Percentiles rank a stretch among this genome's conserved stretches.
These are phyloP conservation scores for Agrochola lota DNA, from an alignment of 2,888 invertebrate species.

Conservation along the genomic window DNA sequence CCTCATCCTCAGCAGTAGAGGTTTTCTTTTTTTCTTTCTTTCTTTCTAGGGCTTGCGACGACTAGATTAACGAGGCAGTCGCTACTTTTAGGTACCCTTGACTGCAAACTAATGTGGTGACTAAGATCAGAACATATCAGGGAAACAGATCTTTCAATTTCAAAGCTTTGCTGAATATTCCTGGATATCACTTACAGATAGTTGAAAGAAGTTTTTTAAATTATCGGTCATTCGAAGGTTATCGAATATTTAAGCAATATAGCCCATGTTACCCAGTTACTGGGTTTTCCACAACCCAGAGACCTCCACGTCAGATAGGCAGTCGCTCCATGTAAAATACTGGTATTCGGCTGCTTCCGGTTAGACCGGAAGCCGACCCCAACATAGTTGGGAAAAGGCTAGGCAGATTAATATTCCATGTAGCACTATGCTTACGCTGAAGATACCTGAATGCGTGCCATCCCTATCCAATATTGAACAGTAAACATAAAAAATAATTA, in stretches of 20 bases:
- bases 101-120: neutral
- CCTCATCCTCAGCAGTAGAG: neutral
- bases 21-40: no score
- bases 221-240: neutral
- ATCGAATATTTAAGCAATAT: neutral
- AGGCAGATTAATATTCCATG: neutral
- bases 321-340: neutral
- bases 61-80: neutral
- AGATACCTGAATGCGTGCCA: neutral
- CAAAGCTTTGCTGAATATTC: neutral
- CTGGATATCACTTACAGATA: neutral
- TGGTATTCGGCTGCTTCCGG: neutral
- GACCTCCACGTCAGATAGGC: neutral
- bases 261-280: neutral
- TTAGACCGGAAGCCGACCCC: neutral
- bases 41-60: neutral
- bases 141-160: neutral
- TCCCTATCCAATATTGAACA: slow-evolving; percentile 7
- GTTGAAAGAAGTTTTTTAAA: neutral
- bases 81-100: neutral
- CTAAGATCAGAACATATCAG: neutral
- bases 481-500: slow-evolving; percentile 48
- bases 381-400: neutral
- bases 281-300: no score
- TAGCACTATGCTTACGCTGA: neutral